Base-by-base conservation (phyloP, 2,888 invertebrate species). In the Bombylius discolor region DNA sequence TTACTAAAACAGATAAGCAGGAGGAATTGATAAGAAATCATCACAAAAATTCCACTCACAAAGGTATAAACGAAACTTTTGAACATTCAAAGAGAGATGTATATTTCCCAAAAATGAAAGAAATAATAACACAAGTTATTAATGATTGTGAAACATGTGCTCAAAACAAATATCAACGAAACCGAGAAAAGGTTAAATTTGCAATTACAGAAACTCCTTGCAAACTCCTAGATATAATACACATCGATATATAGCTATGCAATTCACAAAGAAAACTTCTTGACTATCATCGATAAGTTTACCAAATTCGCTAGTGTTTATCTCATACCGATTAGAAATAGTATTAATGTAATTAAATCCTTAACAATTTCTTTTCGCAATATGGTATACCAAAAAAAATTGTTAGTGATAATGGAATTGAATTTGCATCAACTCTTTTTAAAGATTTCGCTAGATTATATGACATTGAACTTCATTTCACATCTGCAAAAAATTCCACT, bases 131-230 rank as follows among this genome's bases (percentile, higher is more conserved):
- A 8, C n/a, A 52, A 53, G 34, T 51, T 4, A 52, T 58, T 8
- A 58, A 59, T 36, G 56, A 56, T 42, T 57, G 57, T 44, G 48
- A 55, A 5, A 42, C 11, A 39, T 60, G 55, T 50, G 44, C 49
- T 14, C 47, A 45, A 32, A 33, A 46, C 42, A 59, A 59, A 52
- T 59, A 58, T 11, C 56, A 60, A n/a, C 53, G 44, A 49, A 61
- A 58, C 42, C 58, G 51, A 49, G 59, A n/a, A 56, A 60, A 56
- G 56, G 5, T 53, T n/a, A 53, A 57, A 53, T 52, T 51, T 49
- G 45, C 48, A 51, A 13, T 55, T 8, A 48, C 58, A 1, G 56
- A 60, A 47, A 58, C 50, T 7, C 53, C 60, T 13, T 6, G 9
- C 14, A 58, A 56, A 48, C 55, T 53, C 1, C 36, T 58, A 36